A percentile compares a stretch with the other conserved stretches of the same genome.
Conservation (phyloP, 2,888 invertebrate species). For the Cheilosia pagana region DNA sequence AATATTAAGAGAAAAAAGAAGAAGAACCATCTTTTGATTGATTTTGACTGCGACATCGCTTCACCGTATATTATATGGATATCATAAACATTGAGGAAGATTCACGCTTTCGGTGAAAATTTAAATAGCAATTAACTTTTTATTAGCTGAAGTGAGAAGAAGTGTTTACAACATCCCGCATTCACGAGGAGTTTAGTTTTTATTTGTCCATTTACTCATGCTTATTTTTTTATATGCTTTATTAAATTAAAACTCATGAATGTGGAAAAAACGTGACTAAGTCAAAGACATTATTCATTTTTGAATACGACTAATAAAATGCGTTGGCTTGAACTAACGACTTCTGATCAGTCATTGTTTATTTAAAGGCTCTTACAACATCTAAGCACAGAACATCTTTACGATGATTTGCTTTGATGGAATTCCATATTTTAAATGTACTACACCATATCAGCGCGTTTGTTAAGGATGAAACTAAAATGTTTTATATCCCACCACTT, state of each 20-base stretch:
- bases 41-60: not conserved
- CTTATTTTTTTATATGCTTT: too few species aligned
- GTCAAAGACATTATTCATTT: not conserved
- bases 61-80: not conserved
- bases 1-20: not conserved
- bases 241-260: not conserved
- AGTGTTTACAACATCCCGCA: not conserved
- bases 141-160: not conserved
- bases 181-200: not conserved
- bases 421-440: too few species aligned
- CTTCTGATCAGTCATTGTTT: not conserved
- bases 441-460: too few species aligned
- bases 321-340: too few species aligned
- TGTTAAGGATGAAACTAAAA: too few species aligned
- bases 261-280: not conserved
- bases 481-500: too few species aligned
- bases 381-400: too few species aligned
- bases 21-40: not conserved
- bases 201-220: not conserved
- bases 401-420: too few species aligned
- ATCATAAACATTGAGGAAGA: not conserved
- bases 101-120: not conserved
- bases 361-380: not conserved
- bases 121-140: not conserved
- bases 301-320: not conserved